Base-by-base conservation (phyloP, 2,113 vertebrate species). In the Mastomys natalensis region DNA sequence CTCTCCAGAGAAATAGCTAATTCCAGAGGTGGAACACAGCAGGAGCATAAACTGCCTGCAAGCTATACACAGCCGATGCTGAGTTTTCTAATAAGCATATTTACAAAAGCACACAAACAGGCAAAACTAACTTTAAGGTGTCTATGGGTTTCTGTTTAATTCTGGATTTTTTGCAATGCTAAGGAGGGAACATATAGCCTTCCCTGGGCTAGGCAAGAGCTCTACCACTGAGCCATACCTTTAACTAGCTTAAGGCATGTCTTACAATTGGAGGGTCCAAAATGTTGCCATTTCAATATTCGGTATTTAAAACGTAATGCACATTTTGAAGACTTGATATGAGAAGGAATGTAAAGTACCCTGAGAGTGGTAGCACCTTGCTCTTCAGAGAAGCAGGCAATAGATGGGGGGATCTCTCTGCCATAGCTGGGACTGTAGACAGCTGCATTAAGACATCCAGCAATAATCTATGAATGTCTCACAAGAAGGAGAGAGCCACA, bases 61-160 rank as follows among this genome's bases (percentile, higher is more conserved):
- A 78, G 31, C 86, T 43, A 31, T 12, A 31, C 8, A 29, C 6
- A 29, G 4, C 7, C 1, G 0, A 12, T 45, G 12, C 24, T 45
- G 55, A 40, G 10, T 29, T 43, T n/a, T 1, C 10, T 24, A n/a
- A 10, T 12, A 55, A 29, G 24, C 66, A 7, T 0, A 0, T 4
- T 51, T 13, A 13, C 4, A 68, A 7, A 16, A 66, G 51, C 31
- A 66, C 60, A 53, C 29, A 5, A 48, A 24, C 29, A 29, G 5
- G 34, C 1, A 22, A 43, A 55, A 1, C 0, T 0, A 16, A 34
- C 1, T 7, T 22, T 11, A 26, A 21, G 0, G 2, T 8, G 1
- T 8, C n/a, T 53, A 31, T 40, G 40, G 40, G 7, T 55, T 55
- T 58, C 34, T 82, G 53, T 60, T 74, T 74, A 31, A 40, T 34